Base-by-base conservation (phyloP, 2,888 invertebrate species). In the Fragum fragum region DNA sequence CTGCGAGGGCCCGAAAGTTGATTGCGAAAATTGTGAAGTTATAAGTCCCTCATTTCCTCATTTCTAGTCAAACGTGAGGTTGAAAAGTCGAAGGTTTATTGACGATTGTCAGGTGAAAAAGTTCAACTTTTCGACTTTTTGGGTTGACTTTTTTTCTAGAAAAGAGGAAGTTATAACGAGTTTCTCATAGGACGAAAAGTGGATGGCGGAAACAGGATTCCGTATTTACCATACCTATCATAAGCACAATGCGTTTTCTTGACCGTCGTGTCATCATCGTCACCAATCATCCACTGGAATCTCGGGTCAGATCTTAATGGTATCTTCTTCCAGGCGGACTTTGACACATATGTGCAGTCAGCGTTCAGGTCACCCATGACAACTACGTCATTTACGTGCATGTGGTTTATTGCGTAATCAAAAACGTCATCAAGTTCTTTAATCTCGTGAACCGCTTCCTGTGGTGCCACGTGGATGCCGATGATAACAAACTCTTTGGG, bases 341-440 rank as follows among this genome's bases (percentile, higher is more conserved):
- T 75, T 1, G 80, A 68, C 23, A 92, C 89, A 78, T 90, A 91
- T 9, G 32, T 72, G 69, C 92, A 92, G 61, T 86, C 92, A 9
- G 92, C 92, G 74, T 92, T 92, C 63, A 92, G 79, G 76, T 92
- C 92, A 0, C 92, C 92, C 57, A 89, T 66, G 16, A 89, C 80
- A 21, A 90, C 78, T 23, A 90, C 73, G 63, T 90, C 75, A 18
- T 83, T 55, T 1, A 72, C 80, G 18, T 73, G 53, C 80, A 83
- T 87, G 29, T 39, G 73, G 11, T 71, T 53, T 6, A 28, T 53
- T 23, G 87, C 82, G 57, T 83, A 83, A 9, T 74, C 75, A 36
- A 85, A 78, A 0, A 91, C 90, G 18, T 83, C 77, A 3, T 70
- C 70, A 0, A 91, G 74, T 7, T 70, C 80, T n/a, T 81, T 87